A percentile compares a stretch with the other conserved stretches of the same genome.
These are phyloP conservation scores for Anagyrus pseudococci DNA, from an alignment of 2,888 invertebrate genomes.

Conservation along the genomic window DNA sequence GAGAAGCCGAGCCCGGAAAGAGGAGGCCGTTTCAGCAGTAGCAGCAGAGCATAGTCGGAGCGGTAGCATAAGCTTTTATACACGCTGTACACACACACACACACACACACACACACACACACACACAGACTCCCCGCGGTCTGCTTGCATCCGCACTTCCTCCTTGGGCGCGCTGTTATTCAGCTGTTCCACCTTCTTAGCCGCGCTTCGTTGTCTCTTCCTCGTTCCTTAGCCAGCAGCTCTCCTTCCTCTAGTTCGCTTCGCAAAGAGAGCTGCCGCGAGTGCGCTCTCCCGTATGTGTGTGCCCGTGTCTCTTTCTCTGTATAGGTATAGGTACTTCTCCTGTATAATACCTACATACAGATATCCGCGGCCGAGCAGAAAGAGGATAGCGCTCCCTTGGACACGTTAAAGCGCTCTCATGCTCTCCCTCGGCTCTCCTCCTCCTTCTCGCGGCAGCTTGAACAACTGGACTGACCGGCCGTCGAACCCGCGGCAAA, in stretches of 20 bases:
- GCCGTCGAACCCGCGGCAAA: constrained; percentile 59
- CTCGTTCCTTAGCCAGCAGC: constrained; percentile 5
- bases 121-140: neutral
- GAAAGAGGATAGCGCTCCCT: neutral
- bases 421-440: neutral
- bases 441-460: constrained; percentile 28
- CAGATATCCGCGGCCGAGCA: neutral
- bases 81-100: no score
- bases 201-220: constrained; percentile 11
- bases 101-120: neutral
- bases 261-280: neutral
- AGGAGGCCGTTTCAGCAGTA: neutral
- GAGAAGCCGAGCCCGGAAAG: neutral
- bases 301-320: no score
- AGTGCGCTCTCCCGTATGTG: neutral
- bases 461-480: constrained; percentile 52
- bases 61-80: no score
- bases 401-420: constrained; percentile 3
- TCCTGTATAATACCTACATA: neutral
- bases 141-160: neutral
- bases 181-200: constrained; percentile 20
- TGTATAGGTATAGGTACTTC: no score
- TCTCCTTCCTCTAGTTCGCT: constrained; percentile 5
- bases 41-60: no score
- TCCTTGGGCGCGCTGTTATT: constrained; percentile 11